Percentiles rank a stretch among this genome's conserved stretches.
Evolutionary conservation across 1,140 invertebrate genomes (phyloP).

Genomic region (Acyrthosiphon pisum): DNA sequence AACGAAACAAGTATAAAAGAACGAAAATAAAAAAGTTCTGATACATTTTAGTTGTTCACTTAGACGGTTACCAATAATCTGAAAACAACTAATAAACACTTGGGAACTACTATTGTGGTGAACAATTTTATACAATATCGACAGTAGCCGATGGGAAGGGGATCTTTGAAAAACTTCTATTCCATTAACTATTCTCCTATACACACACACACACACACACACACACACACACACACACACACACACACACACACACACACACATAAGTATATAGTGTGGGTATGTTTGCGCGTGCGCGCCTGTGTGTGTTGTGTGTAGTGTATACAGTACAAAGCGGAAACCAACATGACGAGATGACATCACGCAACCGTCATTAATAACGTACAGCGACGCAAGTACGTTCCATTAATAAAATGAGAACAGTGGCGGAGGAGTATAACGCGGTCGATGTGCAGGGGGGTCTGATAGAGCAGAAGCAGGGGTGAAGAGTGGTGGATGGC

Average conservation of each 20-base stretch:
- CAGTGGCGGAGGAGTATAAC: neutral
- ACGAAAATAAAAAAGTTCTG: neutral
- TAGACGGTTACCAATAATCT: neutral
- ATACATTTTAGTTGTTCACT: neutral
- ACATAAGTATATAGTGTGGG: neutral
- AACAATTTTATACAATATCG: slow-evolving; percentile 2
- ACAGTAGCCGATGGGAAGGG: neutral
- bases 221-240: no score
- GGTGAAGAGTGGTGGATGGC: neutral
- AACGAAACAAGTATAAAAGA: neutral
- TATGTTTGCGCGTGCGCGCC: neutral
- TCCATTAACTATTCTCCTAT: slow-evolving; percentile 6
- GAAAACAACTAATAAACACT: neutral
- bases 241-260: no score
- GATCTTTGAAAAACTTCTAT: neutral
- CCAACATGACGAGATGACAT: slow-evolving; percentile 51
- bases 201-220: no score
- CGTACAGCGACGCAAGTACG: neutral
- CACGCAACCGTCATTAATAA: slow-evolving; percentile 53
- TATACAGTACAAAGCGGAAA: slow-evolving; percentile 31
- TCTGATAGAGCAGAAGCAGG: neutral
- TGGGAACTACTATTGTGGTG: neutral
- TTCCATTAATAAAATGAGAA: slow-evolving; percentile 51
- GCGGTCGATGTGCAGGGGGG: no score
- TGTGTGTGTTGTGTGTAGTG: neutral